These are phyloP conservation scores for Acrocephalus scirpaceus DNA, from an alignment of 2,797 vertebrate species.

Conservation along the genomic window DNA sequence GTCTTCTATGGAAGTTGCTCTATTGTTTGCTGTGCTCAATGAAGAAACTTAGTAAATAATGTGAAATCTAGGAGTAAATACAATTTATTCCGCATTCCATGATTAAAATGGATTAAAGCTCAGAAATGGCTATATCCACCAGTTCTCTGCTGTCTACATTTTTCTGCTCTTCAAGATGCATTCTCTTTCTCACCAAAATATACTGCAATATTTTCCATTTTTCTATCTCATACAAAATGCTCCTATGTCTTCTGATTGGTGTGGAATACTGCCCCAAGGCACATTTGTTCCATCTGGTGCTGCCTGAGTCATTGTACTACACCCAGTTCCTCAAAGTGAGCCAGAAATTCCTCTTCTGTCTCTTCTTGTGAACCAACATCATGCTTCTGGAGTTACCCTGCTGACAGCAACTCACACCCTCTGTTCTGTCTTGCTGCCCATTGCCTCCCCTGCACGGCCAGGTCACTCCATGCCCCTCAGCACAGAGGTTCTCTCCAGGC, in stretches of 20 bases:
- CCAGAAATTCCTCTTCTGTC: background rate
- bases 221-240: background rate
- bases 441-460: fast-evolving
- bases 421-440: background rate
- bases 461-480: too few relatives aligned
- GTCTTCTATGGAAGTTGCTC: background rate
- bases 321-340: background rate
- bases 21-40: background rate
- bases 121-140: background rate
- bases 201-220: background rate
- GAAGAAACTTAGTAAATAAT: background rate
- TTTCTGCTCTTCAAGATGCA: background rate
- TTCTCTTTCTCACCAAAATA: background rate
- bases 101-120: background rate
- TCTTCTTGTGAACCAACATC: background rate
- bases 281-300: background rate
- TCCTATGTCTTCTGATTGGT: background rate
- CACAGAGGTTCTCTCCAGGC: background rate
- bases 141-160: background rate
- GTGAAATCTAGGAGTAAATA: background rate
- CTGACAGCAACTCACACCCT: fast-evolving
- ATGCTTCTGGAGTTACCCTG: background rate
- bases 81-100: background rate
- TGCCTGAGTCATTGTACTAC: background rate
- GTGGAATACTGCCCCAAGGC: background rate